Evolutionary conservation across 2,888 invertebrate species (phyloP).

Genomic region (Phytoseiulus persimilis): DNA sequence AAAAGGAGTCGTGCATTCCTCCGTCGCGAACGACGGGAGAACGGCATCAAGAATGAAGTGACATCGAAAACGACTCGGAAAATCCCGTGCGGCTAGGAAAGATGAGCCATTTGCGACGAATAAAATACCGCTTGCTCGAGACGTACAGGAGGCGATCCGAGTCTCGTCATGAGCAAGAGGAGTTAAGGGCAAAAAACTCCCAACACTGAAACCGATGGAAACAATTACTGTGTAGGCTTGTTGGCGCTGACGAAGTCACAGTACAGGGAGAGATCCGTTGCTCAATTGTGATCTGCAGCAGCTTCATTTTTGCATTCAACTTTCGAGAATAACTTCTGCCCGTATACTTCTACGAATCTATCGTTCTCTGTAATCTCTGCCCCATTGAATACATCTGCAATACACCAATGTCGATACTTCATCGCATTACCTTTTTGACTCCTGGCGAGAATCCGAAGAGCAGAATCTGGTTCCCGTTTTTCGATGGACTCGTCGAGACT

Average conservation of each 20-base stretch:
- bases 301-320: background rate
- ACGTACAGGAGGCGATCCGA: too few species aligned
- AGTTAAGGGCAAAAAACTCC: background rate
- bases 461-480: too few species aligned
- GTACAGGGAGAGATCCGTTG: background rate
- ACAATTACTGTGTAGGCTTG: background rate
- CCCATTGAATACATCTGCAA: background rate
- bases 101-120: background rate
- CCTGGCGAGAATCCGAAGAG: too few species aligned
- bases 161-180: too few species aligned
- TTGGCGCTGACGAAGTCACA: conserved; percentile 5
- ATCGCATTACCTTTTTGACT: too few species aligned
- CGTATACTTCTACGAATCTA: background rate
- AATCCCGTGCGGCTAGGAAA: background rate
- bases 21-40: background rate
- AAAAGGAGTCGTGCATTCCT: background rate
- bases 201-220: background rate
- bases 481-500: too few species aligned
- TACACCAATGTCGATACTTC: background rate
- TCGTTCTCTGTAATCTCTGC: background rate
- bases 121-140: too few species aligned
- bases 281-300: background rate
- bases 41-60: background rate
- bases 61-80: background rate
- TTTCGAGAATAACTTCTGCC: background rate